These are phyloP conservation scores for Dreissena rostriformis DNA, from an alignment of 1,140 invertebrate genomes.

Conservation along the genomic window DNA sequence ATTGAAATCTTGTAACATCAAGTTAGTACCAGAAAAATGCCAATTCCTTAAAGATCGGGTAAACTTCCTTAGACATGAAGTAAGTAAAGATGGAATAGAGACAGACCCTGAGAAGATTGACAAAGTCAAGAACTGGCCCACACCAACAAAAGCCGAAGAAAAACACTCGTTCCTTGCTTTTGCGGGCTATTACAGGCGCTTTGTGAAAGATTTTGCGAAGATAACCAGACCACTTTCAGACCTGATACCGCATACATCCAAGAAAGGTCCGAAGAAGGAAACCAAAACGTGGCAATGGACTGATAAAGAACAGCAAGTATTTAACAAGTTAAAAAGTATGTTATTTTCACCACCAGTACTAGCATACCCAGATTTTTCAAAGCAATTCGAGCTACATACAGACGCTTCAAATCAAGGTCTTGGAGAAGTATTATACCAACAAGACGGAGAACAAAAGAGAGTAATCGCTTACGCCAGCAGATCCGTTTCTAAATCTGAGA, in stretches of 20 bases:
- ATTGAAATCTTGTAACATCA: not conserved
- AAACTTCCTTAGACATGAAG: not conserved
- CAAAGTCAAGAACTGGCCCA: not conserved
- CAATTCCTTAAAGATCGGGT: not conserved
- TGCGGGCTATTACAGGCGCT: no score
- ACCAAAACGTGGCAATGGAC: no score
- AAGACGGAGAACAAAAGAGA: not conserved
- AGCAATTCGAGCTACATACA: not conserved
- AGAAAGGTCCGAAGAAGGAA: no score
- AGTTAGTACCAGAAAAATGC: not conserved
- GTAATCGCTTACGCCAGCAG: not conserved
- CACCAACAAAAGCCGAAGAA: not conserved
- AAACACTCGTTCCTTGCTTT: no score
- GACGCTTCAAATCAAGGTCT: not conserved
- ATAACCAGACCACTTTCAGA: no score
- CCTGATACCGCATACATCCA: no score
- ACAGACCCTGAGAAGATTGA: not conserved
- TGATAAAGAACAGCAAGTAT: no score
- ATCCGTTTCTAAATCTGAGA: not conserved
- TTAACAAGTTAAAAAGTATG: not conserved
- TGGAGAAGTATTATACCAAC: conserved; percentile 1
- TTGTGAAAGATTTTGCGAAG: no score
- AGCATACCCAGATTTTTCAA: not conserved
- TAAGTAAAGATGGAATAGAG: not conserved
- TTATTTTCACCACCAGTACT: conserved; percentile 1